Base-by-base conservation (phyloP, 2,888 invertebrate genomes). In the Teinopalpus imperialis region DNA sequence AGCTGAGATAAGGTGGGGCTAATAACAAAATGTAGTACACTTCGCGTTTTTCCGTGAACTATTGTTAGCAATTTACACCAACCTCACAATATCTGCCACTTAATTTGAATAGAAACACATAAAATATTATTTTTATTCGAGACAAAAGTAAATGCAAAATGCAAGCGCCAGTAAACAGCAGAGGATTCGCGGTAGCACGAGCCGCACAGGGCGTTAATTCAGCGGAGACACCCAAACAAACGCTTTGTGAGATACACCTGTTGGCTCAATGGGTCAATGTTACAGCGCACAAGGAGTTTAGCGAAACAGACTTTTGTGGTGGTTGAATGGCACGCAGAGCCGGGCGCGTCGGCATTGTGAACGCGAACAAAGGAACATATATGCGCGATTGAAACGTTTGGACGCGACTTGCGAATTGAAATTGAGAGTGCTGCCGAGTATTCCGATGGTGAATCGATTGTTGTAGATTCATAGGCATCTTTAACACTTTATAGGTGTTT, bases 211-310 rank as follows among this genome's bases (percentile, higher is more conserved):
- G 45, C 39, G 45, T 45, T 45, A 45, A 45, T 45, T 45, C 45
- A 45, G 32, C 47, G 41, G 41, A 47, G 41, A 42, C 42, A 47
- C 47, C 47, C 47, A 47, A 70, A 46, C 46, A 46, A 46, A 45
- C 45, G 39, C 43, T 44, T 72, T 80, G 81, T 82, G 83, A 82
- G 85, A 85, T 86, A 86, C 85, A 87, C 87, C 87, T 81, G 85
- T 81, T 85, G 85, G 81, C 70, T 81, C 81, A 82, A 81, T 82
- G 83, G 85, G 83, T 85, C 83, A 79, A 68, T 78, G 71, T 72
- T 63, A 46, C 46, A 46, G 46, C 40, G 35, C 31, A 47, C 46
- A 41, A 47, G 46, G 46, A 47, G 50, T 54, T 52, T 52, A 56
- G 77, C 76, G 76, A 77, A 78, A 70, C 73, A 66, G 70, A 80